Base-by-base conservation (phyloP, 2,888 invertebrate genomes). In the Aleiodes leptofemur region DNA sequence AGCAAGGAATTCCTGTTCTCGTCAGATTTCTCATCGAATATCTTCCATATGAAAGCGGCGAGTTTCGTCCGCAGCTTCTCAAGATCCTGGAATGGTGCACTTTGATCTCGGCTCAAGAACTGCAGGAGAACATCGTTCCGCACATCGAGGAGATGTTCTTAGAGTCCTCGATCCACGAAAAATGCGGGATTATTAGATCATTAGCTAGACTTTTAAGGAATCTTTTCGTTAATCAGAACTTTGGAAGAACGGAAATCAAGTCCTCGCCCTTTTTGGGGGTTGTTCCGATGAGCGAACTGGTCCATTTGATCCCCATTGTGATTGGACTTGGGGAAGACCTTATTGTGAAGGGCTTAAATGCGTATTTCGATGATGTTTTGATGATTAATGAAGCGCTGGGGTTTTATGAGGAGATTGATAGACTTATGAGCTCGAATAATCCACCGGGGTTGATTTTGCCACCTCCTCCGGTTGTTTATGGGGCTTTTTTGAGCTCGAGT, bases 1-100 rank as follows among this genome's bases (percentile, higher is more conserved):
- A 89, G 51, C 86, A 88, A 73, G 89, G 88, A 4, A 85, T 90
- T 76, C 84, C 85, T 3, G 84, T 88, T 7, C 84, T 89, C 0
- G 83, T 85, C 78, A 78, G 84, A 50, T 89, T 90, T 69, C 79
- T 90, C 0, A 79, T 84, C 34, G 85, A 89, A 61, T 90, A 87
- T 77, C 75, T 90, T 29, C 82, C 81, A 31, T 83, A 81, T 31
- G 84, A 85, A 76, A 85, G 82, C 7, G 86, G 84, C 43, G 85
- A 89, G 50, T 78, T 84, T 79, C 80, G 81, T 1, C 31, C 76
- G 0, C 83, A 85, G 56, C 74, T 90, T 72, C 77, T 90, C 7
- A 70, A 80, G 3, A 79, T 90, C n/a, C 70, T 89, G 48, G 81
- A 85, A 69, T 89, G 90, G 89, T 83, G 84, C 69, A 86, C 84